Percentiles rank a stretch among this genome's conserved stretches.
These are phyloP conservation scores for Notolabrus celidotus DNA, from an alignment of 2,797 vertebrate genomes.

Conservation along the genomic window DNA sequence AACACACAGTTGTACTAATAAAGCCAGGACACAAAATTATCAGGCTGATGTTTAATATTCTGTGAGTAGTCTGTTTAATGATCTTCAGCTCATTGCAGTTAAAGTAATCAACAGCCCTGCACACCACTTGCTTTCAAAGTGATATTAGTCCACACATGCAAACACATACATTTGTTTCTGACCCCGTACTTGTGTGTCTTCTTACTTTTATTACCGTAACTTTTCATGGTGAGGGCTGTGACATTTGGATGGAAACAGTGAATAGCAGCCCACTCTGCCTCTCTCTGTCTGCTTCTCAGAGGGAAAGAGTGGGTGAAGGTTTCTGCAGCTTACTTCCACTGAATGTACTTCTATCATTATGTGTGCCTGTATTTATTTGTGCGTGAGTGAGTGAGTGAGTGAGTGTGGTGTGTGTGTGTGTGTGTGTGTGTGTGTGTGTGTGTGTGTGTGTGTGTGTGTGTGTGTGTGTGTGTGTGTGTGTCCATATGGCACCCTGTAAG, in stretches of 20 bases:
- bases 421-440: conserved; percentile 4
- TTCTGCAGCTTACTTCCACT: conserved; percentile 36
- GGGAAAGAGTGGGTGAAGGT: conserved; percentile 42
- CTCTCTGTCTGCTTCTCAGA: conserved; percentile 34
- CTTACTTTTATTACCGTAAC: conserved; percentile 46
- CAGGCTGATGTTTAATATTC: conserved; percentile 37
- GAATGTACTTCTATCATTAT: conserved; percentile 22
- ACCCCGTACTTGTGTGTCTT: conserved; percentile 38
- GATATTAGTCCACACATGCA: not conserved
- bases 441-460: too few species aligned
- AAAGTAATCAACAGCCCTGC: conserved; percentile 34
- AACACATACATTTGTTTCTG: conserved; percentile 20
- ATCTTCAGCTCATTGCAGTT: conserved; percentile 35
- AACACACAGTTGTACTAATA: conserved; percentile 10
- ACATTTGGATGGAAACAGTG: conserved; percentile 64
- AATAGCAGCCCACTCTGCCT: conserved; percentile 39
- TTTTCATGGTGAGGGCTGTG: conserved; percentile 62
- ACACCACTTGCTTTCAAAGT: conserved; percentile 13
- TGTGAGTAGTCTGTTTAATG: conserved; percentile 33
- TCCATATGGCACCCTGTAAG: conserved; percentile 29
- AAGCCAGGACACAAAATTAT: conserved; percentile 26
- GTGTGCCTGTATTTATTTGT: conserved; percentile 9
- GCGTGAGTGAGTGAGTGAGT: not conserved
- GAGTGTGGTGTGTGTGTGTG: conserved; percentile 10
- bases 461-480: conserved; percentile 8